phyloP scores from a whole-genome alignment of 2,113 vertebrate species.

The Istiophorus platypterus region DNA sequence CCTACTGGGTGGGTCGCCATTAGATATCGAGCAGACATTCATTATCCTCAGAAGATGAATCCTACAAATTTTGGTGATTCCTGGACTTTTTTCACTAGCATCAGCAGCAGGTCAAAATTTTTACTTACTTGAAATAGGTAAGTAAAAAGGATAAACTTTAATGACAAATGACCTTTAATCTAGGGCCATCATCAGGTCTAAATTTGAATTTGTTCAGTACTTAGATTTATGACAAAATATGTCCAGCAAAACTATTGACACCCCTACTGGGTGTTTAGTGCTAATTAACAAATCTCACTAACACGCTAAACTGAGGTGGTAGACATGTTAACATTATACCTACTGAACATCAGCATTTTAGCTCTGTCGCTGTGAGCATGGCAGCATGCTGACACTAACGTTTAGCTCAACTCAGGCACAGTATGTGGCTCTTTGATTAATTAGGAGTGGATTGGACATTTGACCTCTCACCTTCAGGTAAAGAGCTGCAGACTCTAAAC shows the following conservation, averaged over 20 bases:
- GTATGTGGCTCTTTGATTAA: not conserved
- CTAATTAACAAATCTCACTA: not conserved
- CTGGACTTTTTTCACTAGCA: not conserved
- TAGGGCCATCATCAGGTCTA: not conserved
- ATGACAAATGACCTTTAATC: not conserved
- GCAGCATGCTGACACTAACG: not conserved
- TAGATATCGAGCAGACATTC: not conserved
- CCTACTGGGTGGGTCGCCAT: not conserved
- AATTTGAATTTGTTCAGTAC: no score
- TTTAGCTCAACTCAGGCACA: not conserved
- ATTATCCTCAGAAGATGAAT: not conserved
- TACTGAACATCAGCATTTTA: not conserved
- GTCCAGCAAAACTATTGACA: not conserved
- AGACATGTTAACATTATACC: not conserved
- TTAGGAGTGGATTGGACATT: not conserved
- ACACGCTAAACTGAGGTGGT: not conserved
- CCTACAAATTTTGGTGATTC: not conserved
- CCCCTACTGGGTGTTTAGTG: not conserved
- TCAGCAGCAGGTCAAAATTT: not conserved
- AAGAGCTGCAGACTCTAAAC: not conserved
- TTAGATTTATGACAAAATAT: no score
- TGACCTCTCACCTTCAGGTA: not conserved
- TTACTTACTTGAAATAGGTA: not conserved
- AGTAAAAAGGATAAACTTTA: not conserved
- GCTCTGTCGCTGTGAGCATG: not conserved